These are phyloP conservation scores for Entomyzon cyanotis DNA, from an alignment of 2,113 vertebrate species.

Conservation along the genomic window DNA sequence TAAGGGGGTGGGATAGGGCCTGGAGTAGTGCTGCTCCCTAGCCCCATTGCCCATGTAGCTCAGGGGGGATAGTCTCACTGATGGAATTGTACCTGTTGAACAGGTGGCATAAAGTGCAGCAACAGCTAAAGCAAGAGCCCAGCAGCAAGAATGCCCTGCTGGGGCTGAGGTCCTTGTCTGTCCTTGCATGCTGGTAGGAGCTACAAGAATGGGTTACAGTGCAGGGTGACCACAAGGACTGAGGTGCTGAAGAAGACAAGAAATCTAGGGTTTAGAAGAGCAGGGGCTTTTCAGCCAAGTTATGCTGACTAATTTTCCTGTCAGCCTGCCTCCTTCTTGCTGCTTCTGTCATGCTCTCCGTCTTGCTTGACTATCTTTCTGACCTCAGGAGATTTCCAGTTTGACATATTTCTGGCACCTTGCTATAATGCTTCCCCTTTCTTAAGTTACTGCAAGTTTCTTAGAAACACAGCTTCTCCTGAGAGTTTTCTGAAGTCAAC, in stretches of 20 bases:
- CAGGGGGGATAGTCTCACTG: fast-evolving
- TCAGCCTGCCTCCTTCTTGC: background rate
- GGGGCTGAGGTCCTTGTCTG: background rate
- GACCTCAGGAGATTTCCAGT: background rate
- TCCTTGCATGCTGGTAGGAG: background rate
- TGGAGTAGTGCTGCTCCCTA: fast-evolving
- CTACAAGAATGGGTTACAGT: background rate
- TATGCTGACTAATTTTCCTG: background rate
- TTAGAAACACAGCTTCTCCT: background rate
- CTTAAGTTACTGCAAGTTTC: background rate
- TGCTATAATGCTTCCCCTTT: background rate
- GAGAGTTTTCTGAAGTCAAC: background rate
- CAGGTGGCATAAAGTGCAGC: background rate
- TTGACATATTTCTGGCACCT: background rate
- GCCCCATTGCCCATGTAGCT: fast-evolving
- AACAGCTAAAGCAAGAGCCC: background rate
- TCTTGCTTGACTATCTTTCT: background rate
- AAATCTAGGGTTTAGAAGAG: background rate
- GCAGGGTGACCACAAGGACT: background rate
- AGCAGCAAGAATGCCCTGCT: background rate
- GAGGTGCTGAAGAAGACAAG: background rate
- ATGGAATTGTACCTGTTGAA: background rate
- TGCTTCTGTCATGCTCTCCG: background rate
- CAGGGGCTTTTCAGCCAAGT: background rate
- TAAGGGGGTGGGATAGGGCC: fast-evolving